Percentiles rank a stretch among this genome's conserved stretches.
These are phyloP conservation scores for Sylvietta virens DNA, from an alignment of 2,113 vertebrate genomes.

Conservation along the genomic window DNA sequence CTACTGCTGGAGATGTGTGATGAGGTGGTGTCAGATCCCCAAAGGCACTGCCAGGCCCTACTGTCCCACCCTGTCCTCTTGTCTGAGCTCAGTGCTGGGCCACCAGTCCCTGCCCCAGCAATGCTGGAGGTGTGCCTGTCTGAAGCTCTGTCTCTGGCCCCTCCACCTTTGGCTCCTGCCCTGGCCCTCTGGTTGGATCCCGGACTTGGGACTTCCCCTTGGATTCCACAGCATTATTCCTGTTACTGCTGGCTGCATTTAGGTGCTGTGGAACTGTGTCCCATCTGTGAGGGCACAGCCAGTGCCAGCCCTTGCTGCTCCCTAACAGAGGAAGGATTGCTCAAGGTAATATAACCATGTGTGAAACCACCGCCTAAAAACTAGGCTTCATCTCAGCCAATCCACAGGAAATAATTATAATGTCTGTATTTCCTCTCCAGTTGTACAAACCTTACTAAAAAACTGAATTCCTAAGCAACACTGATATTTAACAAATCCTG, in stretches of 20 bases:
- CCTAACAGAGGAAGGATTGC: neutral
- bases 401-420: neutral
- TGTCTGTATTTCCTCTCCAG: neutral
- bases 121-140: no score
- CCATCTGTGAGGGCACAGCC: neutral
- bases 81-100: neutral
- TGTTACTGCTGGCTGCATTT: neutral
- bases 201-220: neutral
- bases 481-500: neutral
- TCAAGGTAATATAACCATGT: neutral
- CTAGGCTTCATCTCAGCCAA: neutral
- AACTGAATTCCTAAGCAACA: neutral
- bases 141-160: neutral
- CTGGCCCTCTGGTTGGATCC: rapidly evolving
- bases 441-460: neutral
- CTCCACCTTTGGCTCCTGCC: neutral
- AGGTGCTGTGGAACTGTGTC: neutral
- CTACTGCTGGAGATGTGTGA: neutral
- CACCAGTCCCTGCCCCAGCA: neutral
- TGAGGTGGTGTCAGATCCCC: no score
- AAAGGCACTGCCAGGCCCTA: no score
- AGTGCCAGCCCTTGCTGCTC: neutral
- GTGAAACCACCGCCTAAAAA: neutral
- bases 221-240: neutral
- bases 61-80: neutral